Base-by-base conservation (phyloP, 1,140 invertebrate genomes). In the Solenopsis invicta region DNA sequence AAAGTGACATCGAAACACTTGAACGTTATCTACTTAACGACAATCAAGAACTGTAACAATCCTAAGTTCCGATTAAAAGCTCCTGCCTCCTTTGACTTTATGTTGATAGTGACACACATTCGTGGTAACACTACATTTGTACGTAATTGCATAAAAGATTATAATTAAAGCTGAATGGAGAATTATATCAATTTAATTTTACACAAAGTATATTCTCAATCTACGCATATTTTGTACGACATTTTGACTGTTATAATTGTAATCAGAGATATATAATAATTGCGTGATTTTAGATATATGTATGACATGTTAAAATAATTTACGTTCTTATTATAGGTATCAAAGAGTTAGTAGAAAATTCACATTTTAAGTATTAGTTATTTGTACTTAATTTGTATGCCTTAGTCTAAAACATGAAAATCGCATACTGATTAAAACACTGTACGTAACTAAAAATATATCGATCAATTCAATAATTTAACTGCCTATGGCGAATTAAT, bases 1-100 rank as follows among this genome's bases (percentile, higher is more conserved):
- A 90, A 89, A 91, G 90, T 91, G 90, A 93, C 88, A 90, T 89
- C 71, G 89, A 87, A 87, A 91, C 87, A 87, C 82, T 92, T 92
- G 90, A 89, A 93, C 90, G 85, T 29, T 87, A 88, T 90, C 91
- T 90, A 90, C 89, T 90, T 88, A 92, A 91, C 88, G 90, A 86
- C 88, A 88, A 92, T 91, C 88, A 91, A 88, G 87, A 69, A 69
- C 77, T 78, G 89, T 89, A 91, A 87, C 81, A 88, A 89, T 85
- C 78, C 89, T 88, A 87, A 76, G 72, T 77, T 13, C n/a, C 85
- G 81, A 89, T 91, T 90, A 88, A 88, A 90, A 87, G 34, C 24
- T 66, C 2, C 50, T 56, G 21, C 13, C 34, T 29, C 12, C 9
- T 82, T 45, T 62, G 10, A 64, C 41, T 71, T 72, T 29, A 72